Base-by-base conservation (phyloP, 2,113 vertebrate species). In the Anarhynchus alexandrinus region DNA sequence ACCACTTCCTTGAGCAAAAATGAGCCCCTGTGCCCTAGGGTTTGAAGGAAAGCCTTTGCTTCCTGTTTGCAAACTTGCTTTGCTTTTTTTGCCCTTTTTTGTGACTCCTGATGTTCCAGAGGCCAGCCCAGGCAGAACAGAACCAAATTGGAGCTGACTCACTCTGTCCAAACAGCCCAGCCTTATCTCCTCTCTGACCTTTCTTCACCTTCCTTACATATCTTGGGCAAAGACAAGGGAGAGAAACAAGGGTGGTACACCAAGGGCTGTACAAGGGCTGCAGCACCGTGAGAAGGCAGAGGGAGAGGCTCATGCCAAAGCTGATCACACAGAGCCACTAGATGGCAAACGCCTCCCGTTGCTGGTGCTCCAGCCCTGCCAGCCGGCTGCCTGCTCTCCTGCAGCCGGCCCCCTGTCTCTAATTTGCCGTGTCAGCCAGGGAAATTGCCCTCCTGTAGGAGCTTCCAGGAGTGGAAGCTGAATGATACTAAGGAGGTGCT, bases 321-420 rank as follows among this genome's bases (percentile, higher is more conserved):
- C 82, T 67, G 21, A 1, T 15, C 8, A 72, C 77, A 8, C 30
- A 52, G 27, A 83, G 65, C 90, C 95, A 14, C 93, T 84, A 91
- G 92, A 49, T 91, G 96, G 96, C 95, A 91, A 91, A 70, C 64
- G 19, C 25, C 45, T 73, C 77, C 80, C 10, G 27, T 12, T 19
- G 6, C 17, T 66, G 81, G 4, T 10, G 30, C 29, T 16, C 19
- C 82, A 29, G 82, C 26, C 22, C 47, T 49, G 79, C 55, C 40
- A 18, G 1, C 27, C 25, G 1, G 16, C 42, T 30, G 64, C 36
- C 42, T 38, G 20, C 42, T 5, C 36, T 16, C 1, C 13, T 5
- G 69, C 76, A 34, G 34, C 42, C 10, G 1, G 15, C 2, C 22
- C 18, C 42, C 47, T 6, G 4, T 3, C 29, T 32, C 36, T 27